Percentiles rank a stretch among this genome's conserved stretches.
Conservation (phyloP, 2,888 invertebrate species). For the Tachina fera region DNA sequence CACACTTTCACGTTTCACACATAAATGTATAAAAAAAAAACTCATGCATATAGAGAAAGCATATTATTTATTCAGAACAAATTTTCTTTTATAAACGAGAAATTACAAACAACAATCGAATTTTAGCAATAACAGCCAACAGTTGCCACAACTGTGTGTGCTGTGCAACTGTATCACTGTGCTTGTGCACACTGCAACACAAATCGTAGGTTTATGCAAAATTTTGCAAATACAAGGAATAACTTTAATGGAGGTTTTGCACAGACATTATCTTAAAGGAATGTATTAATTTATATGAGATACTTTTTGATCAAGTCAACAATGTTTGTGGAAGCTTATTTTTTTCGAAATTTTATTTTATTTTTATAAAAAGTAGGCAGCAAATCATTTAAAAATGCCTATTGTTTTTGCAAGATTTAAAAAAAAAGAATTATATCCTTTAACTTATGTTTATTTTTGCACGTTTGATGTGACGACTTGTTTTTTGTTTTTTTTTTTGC, state of each 20-base stretch:
- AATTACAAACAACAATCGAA: constrained; percentile 14
- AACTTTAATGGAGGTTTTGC: neutral
- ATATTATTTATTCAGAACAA: constrained; percentile 42
- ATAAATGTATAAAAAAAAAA: neutral
- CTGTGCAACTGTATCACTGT: neutral
- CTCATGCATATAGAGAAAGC: constrained; percentile 1
- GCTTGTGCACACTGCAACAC: neutral
- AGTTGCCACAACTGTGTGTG: neutral
- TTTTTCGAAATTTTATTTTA: too few relatives aligned
- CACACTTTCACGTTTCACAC: neutral
- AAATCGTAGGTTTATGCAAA: neutral
- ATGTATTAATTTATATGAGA: neutral
- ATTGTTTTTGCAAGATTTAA: neutral
- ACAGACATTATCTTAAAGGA: neutral
- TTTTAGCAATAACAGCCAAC: neutral
- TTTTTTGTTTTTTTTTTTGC: neutral
- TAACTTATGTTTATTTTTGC: neutral
- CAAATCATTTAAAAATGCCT: neutral
- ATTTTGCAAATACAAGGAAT: neutral
- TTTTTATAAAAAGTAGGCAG: too few relatives aligned
- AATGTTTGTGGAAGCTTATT: neutral
- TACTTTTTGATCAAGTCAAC: too few relatives aligned
- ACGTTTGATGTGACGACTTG: neutral
- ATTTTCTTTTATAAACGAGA: constrained; percentile 35
- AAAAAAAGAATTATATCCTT: neutral